phyloP scores from a whole-genome alignment of 2,888 invertebrate species.

The Eulithis testata region DNA sequence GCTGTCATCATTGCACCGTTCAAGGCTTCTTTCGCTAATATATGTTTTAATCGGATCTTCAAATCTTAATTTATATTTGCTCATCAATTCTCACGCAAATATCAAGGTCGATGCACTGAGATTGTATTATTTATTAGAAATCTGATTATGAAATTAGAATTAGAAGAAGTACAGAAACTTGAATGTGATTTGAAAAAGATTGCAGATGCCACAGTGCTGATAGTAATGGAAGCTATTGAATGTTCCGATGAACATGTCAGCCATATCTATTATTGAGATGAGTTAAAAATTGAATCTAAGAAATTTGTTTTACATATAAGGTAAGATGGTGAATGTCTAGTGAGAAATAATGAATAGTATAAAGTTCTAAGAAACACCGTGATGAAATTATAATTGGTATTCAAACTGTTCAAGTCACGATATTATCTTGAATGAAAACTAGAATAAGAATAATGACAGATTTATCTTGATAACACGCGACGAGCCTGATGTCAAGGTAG shows the following conservation, averaged over 20 bases:
- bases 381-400: conserved; percentile 23
- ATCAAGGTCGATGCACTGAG: conserved; percentile 53
- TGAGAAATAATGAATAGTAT: conserved; percentile 10
- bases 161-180: conserved; percentile 39
- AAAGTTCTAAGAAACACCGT: neutral
- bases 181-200: conserved; percentile 55
- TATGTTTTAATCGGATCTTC: conserved; percentile 23
- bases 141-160: conserved; percentile 46
- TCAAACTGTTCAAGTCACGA: conserved; percentile 14
- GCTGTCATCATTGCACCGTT: conserved; percentile 8
- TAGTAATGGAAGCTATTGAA: conserved; percentile 49
- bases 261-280: conserved; percentile 31
- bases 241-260: conserved; percentile 49
- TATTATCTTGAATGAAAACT: conserved; percentile 23
- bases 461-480: conserved; percentile 49
- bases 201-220: conserved; percentile 49
- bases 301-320: conserved; percentile 42
- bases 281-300: conserved; percentile 36
- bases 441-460: conserved; percentile 38
- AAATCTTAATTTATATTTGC: conserved; percentile 30
- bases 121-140: conserved; percentile 47
- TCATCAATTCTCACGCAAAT: conserved; percentile 49
- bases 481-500: conserved; percentile 57
- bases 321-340: conserved; percentile 8
- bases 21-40: conserved; percentile 25